A percentile compares a stretch with the other conserved stretches of the same genome.
Evolutionary conservation across 1,140 invertebrate species (phyloP).

Genomic region (Ptiloglossa arizonensis): DNA sequence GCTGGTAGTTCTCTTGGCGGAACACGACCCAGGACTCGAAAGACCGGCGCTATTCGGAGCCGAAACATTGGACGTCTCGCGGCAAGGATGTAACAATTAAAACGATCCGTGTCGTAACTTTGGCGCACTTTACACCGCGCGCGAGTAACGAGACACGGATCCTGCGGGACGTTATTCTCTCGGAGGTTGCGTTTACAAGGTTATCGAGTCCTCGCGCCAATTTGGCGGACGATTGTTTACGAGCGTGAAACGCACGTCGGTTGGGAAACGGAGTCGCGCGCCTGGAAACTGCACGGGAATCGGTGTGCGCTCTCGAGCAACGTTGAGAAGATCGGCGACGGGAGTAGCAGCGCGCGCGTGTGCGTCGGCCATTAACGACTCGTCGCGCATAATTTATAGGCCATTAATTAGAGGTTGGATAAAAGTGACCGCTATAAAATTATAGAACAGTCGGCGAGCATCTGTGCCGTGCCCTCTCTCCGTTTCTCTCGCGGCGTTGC

Average conservation of each 20-base stretch:
- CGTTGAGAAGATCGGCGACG: slow-evolving; percentile 27
- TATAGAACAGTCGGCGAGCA: slow-evolving; percentile 70
- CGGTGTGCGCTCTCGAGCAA: slow-evolving; percentile 21
- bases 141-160: neutral
- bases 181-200: neutral
- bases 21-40: neutral
- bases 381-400: slow-evolving; percentile 76
- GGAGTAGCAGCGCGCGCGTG: slow-evolving; percentile 48
- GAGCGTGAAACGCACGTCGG: slow-evolving; percentile 43
- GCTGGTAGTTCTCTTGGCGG: neutral
- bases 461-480: slow-evolving; percentile 31
- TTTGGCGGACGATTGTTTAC: slow-evolving; percentile 48
- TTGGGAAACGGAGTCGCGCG: neutral
- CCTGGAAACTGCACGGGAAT: neutral
- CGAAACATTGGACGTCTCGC: neutral
- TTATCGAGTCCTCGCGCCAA: slow-evolving; percentile 4
- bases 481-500: neutral
- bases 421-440: slow-evolving; percentile 76
- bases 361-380: slow-evolving; percentile 75
- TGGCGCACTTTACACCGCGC: neutral
- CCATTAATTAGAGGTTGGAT: slow-evolving; percentile 75
- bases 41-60: neutral
- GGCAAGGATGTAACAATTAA: neutral
- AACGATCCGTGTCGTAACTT: neutral
- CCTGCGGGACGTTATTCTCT: too few relatives aligned